phyloP scores from a whole-genome alignment of 2,797 vertebrate species.

The Poecile montanus region DNA sequence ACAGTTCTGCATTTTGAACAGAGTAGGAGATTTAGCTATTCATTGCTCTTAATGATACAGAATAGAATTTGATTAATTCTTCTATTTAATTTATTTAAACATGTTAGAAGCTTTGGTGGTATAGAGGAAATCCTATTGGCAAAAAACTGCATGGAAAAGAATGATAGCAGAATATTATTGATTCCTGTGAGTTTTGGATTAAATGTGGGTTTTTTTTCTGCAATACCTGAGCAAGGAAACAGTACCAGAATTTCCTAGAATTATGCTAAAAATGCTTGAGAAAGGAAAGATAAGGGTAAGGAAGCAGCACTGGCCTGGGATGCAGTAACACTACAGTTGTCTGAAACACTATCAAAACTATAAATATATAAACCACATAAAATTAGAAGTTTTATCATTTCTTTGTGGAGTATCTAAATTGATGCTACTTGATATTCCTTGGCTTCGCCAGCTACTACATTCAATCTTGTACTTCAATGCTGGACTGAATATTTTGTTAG shows the following conservation, averaged over 20 bases:
- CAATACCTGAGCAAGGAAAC: not conserved
- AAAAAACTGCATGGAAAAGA: constrained; percentile 40
- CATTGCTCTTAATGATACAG: constrained; percentile 54
- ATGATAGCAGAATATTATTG: not conserved
- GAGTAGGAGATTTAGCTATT: constrained; percentile 51
- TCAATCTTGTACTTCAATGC: not conserved
- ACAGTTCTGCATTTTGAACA: constrained; percentile 33
- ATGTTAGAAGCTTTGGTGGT: not conserved
- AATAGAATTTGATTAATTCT: constrained; percentile 66
- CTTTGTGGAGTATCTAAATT: not conserved
- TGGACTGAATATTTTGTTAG: not conserved
- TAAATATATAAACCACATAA: not conserved
- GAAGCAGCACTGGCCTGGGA: not conserved
- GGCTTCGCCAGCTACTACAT: not conserved
- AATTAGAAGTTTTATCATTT: not conserved
- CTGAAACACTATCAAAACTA: not conserved
- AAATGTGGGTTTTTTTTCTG: not conserved
- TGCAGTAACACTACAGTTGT: not conserved
- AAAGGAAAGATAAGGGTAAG: not conserved
- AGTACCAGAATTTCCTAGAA: not conserved
- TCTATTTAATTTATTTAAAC: constrained; percentile 62
- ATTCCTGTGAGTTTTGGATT: not conserved
- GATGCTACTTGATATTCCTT: not conserved
- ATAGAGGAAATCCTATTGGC: not conserved
- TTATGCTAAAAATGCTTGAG: not conserved